Evolutionary conservation across 2,888 invertebrate genomes (phyloP).

Genomic region (Oxycera nigricornis): DNA sequence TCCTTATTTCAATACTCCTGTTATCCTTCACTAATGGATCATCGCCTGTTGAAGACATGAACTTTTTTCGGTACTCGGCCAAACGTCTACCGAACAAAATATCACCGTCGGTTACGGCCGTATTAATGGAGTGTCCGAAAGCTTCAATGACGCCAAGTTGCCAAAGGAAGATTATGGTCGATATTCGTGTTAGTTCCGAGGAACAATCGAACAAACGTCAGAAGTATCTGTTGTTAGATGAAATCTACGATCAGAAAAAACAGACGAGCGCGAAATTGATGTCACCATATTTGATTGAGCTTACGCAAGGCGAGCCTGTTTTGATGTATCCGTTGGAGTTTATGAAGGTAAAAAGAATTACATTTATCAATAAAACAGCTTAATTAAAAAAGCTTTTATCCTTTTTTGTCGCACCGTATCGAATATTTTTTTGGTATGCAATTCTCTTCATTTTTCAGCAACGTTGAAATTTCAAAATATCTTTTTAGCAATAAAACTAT

Average conservation of each 20-base stretch:
- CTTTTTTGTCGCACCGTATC: neutral
- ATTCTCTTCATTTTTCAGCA: too few species aligned
- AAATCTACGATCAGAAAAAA: slow-evolving; percentile 50
- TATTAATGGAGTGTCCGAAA: slow-evolving; percentile 50
- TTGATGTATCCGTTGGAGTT: slow-evolving; percentile 54
- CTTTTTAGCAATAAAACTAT: too few species aligned
- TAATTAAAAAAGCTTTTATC: neutral
- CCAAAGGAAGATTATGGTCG: slow-evolving; percentile 51
- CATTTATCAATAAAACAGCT: neutral
- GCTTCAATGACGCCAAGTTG: slow-evolving; percentile 41
- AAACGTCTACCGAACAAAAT: slow-evolving; percentile 26
- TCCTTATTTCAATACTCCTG: neutral
- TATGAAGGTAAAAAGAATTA: slow-evolving; percentile 49
- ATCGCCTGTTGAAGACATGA: neutral
- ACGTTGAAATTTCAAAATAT: too few species aligned
- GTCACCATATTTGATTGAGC: slow-evolving; percentile 53
- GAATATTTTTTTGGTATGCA: neutral
- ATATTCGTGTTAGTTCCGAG: slow-evolving; percentile 50
- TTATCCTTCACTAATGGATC: neutral
- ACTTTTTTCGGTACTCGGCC: slow-evolving; percentile 26
- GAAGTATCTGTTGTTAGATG: slow-evolving; percentile 52
- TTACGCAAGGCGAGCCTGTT: slow-evolving; percentile 52
- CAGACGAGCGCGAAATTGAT: slow-evolving; percentile 51
- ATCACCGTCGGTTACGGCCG: slow-evolving; percentile 49
- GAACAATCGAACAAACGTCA: slow-evolving; percentile 48